Evolutionary conservation across 2,797 vertebrate genomes (phyloP), one percentile per base, ranked within the genome.

Genomic region (Monodelphis domestica): DNA sequence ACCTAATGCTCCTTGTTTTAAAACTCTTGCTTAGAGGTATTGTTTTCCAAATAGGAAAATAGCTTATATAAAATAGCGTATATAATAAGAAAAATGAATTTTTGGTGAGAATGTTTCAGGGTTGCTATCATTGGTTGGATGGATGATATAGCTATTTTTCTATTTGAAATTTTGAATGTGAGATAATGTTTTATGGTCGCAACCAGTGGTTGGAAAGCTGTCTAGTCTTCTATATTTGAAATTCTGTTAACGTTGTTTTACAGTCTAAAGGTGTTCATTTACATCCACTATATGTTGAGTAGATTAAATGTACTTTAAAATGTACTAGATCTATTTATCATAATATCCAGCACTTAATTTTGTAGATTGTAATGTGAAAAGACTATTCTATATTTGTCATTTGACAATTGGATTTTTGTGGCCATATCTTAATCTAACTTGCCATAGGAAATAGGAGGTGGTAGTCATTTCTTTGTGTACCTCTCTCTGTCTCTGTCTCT

Each of bases 151-250:
- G 89, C 93, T 70, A 84, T 93, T 96, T 84, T 96, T 91, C 90
- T 88, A 57, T 95, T 90, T 88, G 88, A 93, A 92, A 97, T 94
- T 95, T 94, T 90, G 92, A 91, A 96, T 96, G 94, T 9, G 89
- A 95, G 54, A 94, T 94, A 90, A 92, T 29, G 33, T 96, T 95
- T 89, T 78, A 0, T 89, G 97, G 93, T 89, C 98, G 98, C 98
- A 98, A 98, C 98, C 98, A 97, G 98, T 98, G 98, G 98, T 98
- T 97, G 98, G 93, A 90, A 92, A 98, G 54, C 92, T 97, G 59
- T 92, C 56, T 95, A 95, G 2, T 93, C 96, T 91, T 95, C 96
- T 97, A 94, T 95, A 93, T 95, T 95, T 7, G 92, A 90, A 95
- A 94, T 93, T 96, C 84, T 94, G 0, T 56, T 94, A 51, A 89